phyloP scores from a whole-genome alignment of 2,888 invertebrate genomes.

The Phaonia tiefii region DNA sequence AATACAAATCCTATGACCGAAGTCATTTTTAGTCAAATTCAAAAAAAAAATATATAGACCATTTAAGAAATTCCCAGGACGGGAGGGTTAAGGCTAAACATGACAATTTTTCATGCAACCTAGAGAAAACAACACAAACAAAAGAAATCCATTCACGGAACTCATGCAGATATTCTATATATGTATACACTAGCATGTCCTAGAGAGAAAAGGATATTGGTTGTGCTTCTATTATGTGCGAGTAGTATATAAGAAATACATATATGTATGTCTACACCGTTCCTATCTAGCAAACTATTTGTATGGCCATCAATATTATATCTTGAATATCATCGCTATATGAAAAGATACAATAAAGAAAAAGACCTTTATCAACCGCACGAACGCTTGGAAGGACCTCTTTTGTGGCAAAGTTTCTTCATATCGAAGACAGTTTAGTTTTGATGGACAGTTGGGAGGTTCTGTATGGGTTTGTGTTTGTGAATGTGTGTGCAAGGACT shows the following conservation, averaged over 20 bases:
- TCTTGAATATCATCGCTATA: constrained; percentile 41
- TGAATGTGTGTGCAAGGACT: constrained; percentile 16
- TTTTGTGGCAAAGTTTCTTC: constrained; percentile 5
- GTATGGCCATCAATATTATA: constrained; percentile 59
- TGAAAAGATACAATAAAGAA: constrained; percentile 54
- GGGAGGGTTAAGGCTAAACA: too few species aligned
- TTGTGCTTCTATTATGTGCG: not conserved
- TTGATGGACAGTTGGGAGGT: not conserved
- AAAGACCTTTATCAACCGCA: constrained; percentile 60
- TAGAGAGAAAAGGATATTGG: not conserved
- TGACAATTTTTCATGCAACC: too few species aligned
- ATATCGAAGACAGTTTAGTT: not conserved
- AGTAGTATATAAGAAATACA: not conserved
- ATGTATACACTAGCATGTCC: not conserved
- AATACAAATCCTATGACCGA: constrained; percentile 55
- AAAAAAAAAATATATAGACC: constrained; percentile 38
- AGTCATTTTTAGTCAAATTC: constrained; percentile 51
- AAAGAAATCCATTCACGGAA: not conserved
- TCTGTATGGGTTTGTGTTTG: not conserved
- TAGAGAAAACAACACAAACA: too few species aligned
- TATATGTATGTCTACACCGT: too few species aligned
- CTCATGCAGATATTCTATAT: not conserved
- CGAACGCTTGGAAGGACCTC: constrained; percentile 26
- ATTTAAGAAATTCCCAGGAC: not conserved
- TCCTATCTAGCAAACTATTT: constrained; percentile 30